Conservation (phyloP, 2,113 vertebrate species). For the Morone chrysops region DNA sequence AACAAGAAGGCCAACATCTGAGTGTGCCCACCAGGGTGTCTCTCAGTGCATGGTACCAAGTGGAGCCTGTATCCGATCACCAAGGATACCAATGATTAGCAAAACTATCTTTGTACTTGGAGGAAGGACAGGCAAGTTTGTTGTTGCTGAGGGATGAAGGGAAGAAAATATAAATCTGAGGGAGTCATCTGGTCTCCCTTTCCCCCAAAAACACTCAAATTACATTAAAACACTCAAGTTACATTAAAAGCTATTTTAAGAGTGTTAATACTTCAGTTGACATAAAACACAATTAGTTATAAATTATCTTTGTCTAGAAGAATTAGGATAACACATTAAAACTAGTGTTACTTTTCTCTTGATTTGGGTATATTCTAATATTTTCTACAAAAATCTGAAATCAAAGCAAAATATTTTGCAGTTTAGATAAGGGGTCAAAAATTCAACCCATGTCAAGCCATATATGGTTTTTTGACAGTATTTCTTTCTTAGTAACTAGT, state of each 20-base stretch:
- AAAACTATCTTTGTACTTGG: conserved; percentile 1
- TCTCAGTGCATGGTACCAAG: conserved; percentile 59
- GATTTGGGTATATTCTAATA: not conserved
- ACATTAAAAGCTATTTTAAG: not conserved
- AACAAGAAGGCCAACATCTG: conserved; percentile 89
- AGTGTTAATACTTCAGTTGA: not conserved
- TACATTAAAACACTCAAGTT: not conserved
- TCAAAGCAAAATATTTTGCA: not conserved
- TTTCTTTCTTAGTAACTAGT: not conserved
- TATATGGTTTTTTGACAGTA: not conserved
- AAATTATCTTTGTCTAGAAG: not conserved
- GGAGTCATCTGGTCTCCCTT: not conserved
- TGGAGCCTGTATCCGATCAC: conserved; percentile 4
- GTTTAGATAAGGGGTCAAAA: not conserved
- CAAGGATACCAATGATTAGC: conserved; percentile 19
- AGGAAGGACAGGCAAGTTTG: not conserved
- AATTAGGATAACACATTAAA: not conserved
- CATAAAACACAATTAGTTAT: not conserved
- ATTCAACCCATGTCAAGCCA: not conserved
- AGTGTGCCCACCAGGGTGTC: conserved; percentile 74
- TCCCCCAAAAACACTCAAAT: not conserved
- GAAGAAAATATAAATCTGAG: not conserved
- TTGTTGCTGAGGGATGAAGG: conserved; percentile 14
- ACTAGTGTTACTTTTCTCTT: not conserved
- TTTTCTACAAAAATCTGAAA: not conserved